Conservation (phyloP, 1,140 invertebrate genomes). For the Psilanteris sp. region DNA sequence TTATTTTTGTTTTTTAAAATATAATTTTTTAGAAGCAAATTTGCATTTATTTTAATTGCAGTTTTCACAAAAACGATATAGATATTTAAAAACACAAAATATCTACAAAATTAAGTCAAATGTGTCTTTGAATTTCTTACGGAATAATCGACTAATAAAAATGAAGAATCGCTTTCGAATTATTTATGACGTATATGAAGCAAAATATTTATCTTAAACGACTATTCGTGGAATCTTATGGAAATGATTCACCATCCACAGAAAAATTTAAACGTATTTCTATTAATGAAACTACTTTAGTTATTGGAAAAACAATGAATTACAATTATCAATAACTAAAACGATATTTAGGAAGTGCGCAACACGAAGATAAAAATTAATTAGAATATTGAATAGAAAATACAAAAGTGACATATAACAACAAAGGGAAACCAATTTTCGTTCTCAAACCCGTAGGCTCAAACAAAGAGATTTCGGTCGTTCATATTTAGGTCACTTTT, state of each 20-base stretch:
- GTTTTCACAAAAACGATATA: no score
- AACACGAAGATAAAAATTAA: constrained; percentile 6
- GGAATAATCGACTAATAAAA: constrained; percentile 8
- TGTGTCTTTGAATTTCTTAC: neutral
- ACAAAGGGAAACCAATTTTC: constrained; percentile 42
- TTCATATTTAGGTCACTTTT: constrained; percentile 50
- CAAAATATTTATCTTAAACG: constrained; percentile 17
- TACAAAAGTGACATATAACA: neutral
- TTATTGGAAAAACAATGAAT: neutral
- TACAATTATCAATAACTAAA: neutral
- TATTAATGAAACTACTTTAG: constrained; percentile 27
- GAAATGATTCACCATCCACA: constrained; percentile 34
- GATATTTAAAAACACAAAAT: no score
- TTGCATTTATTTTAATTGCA: no score
- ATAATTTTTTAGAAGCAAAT: no score
- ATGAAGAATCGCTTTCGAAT: constrained; percentile 6
- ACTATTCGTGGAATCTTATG: constrained; percentile 27
- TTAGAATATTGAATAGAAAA: neutral
- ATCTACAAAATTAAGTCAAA: no score
- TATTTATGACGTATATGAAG: constrained; percentile 23
- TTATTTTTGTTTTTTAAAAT: no score
- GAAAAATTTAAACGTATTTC: constrained; percentile 41
- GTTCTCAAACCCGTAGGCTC: constrained; percentile 18
- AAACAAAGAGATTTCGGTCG: constrained; percentile 38
- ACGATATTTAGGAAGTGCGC: neutral